These are phyloP conservation scores for Oryzias celebensis DNA, from an alignment of 2,113 vertebrate genomes.

Conservation along the genomic window DNA sequence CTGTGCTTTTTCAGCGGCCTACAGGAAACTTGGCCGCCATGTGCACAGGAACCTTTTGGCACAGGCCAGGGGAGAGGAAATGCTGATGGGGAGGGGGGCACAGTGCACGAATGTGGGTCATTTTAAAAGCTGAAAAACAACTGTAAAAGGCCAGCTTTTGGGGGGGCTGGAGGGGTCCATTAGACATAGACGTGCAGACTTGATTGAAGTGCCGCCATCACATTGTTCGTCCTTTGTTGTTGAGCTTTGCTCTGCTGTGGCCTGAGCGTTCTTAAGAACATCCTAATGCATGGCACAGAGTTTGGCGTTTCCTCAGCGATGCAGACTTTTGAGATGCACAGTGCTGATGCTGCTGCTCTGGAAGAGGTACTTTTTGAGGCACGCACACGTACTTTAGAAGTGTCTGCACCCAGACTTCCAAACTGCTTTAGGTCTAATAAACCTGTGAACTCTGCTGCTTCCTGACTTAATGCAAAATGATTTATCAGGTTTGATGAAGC, in stretches of 20 bases:
- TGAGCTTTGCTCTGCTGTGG: slow-evolving; percentile 53
- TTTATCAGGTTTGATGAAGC: no score
- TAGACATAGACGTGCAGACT: slow-evolving; percentile 34
- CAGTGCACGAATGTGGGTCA: slow-evolving; percentile 72
- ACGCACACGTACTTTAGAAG: no score
- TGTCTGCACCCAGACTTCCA: no score
- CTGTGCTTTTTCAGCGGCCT: slow-evolving; percentile 71
- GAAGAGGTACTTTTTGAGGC: no score
- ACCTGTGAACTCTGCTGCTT: no score
- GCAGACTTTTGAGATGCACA: slow-evolving; percentile 20
- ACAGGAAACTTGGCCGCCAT: slow-evolving; percentile 80
- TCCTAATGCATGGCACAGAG: slow-evolving; percentile 49
- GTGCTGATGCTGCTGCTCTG: not conserved
- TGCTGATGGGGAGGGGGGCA: slow-evolving; percentile 38
- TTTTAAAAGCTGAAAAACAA: slow-evolving; percentile 77
- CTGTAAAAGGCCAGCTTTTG: slow-evolving; percentile 42
- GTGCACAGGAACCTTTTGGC: slow-evolving; percentile 82
- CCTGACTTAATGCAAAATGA: no score
- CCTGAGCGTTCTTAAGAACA: slow-evolving; percentile 31
- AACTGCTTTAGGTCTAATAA: no score
- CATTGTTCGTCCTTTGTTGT: slow-evolving; percentile 45
- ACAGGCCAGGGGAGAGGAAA: slow-evolving; percentile 78
- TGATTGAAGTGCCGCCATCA: slow-evolving; percentile 54
- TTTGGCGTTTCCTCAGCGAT: slow-evolving; percentile 57
- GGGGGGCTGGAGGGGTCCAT: slow-evolving; percentile 19